These are phyloP conservation scores for Pseudeuparius sepicola DNA, from an alignment of 2,888 invertebrate genomes.

Conservation along the genomic window DNA sequence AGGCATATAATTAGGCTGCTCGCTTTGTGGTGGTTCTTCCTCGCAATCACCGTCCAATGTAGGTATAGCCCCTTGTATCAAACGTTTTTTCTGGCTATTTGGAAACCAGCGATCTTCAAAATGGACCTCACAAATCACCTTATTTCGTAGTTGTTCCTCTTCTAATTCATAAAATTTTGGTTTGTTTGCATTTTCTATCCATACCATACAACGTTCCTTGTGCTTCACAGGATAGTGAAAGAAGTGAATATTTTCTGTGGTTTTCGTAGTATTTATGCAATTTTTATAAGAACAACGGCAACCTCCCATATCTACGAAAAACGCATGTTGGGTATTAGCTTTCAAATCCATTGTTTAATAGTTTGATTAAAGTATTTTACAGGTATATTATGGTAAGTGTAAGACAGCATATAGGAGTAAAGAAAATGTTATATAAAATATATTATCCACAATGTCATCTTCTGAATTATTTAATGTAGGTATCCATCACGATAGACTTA, in stretches of 20 bases:
- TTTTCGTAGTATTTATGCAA: conserved; percentile 44
- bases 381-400: too few species aligned
- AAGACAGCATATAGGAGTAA: too few species aligned
- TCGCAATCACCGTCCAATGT: conserved; percentile 37
- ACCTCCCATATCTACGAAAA: conserved; percentile 43
- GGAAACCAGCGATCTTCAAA: conserved; percentile 44
- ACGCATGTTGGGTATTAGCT: too few species aligned
- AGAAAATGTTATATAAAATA: too few species aligned
- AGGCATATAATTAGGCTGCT: conserved; percentile 11
- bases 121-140: conserved; percentile 51
- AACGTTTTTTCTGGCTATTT: conserved; percentile 45
- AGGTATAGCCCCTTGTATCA: conserved; percentile 47
- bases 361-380: too few species aligned
- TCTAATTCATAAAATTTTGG: conserved; percentile 45
- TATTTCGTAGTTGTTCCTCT: conserved; percentile 49
- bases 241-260: conserved; percentile 42
- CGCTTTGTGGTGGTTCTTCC: conserved; percentile 10
- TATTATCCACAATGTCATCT: too few species aligned
- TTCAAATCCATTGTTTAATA: too few species aligned
- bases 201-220: conserved; percentile 46
- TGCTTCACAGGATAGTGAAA: conserved; percentile 55
- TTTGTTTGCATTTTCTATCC: conserved; percentile 47
- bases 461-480: too few species aligned
- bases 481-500: too few species aligned
- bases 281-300: conserved; percentile 49